Base-by-base conservation (phyloP, 2,888 invertebrate genomes). In the Timema cristinae region DNA sequence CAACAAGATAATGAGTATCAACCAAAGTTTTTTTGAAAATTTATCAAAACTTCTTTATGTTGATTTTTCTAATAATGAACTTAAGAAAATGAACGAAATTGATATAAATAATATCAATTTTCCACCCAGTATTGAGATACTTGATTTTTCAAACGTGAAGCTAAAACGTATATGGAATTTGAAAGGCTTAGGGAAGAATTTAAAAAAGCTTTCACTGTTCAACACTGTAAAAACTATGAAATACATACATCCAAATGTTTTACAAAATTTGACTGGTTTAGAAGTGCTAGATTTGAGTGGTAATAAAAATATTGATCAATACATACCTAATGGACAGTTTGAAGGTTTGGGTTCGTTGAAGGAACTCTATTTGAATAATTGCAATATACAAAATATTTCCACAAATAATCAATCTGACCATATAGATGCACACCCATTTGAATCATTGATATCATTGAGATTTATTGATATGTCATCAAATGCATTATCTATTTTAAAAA, bases 201-300 rank as follows among this genome's bases (percentile, higher is more conserved):
- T 85, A 2, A 78, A 80, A 66, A 80, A 79, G 54, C 77, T 85
- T 0, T 84, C 83, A 54, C 77, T 85, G 4, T 88, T 88, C 73
- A 80, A 84, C 13, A 82, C 86, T 0, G 32, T 63, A 6, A 48
- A 16, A n/a, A 81, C 82, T 0, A 75, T 72, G 13, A 61, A 51
- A 15, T 78, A 78, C 54, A 77, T 87, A 0, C 77, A 80, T 7
- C 78, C 79, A 5, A 77, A 78, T 0, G 77, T 84, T 0, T 87
- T 89, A 67, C 79, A 78, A 6, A 80, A 80, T 0, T 69, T 77
- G 48, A 86, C 84, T 0, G 79, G 81, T 0, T 71, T 89, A 0
- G 82, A 80, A 71, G 81, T 81, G 0, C 77, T 89, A 5, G 89
- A 89, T 75, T 56, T 89, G n/a, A 87, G 88, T 0, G 84, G 85